Conservation (phyloP, 2,888 invertebrate species). For the Adineta ricciae region DNA sequence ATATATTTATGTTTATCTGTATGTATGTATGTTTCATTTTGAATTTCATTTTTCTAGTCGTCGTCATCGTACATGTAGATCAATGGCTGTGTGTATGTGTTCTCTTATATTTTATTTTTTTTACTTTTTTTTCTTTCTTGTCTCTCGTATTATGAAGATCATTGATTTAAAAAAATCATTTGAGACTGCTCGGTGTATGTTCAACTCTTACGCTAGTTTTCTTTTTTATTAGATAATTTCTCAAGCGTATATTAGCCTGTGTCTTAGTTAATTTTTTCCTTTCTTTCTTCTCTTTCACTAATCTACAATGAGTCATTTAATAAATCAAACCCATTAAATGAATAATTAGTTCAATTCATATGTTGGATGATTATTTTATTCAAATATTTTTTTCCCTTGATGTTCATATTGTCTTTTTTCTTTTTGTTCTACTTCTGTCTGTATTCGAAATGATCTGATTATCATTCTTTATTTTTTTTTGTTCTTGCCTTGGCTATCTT, state of each 20-base stretch:
- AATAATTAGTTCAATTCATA: not conserved
- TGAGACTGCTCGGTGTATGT: not conserved
- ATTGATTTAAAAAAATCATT: not conserved
- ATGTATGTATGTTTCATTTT: not conserved
- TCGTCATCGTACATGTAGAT: conserved; percentile 1
- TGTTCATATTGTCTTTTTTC: not conserved
- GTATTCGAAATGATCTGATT: conserved; percentile 11
- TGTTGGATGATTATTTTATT: not conserved
- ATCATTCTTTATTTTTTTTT: not conserved
- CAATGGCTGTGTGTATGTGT: not conserved
- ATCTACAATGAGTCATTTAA: not conserved
- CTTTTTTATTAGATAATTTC: not conserved
- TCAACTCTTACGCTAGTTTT: not conserved
- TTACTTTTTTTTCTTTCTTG: not conserved
- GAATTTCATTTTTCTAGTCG: not conserved
- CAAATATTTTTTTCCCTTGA: not conserved
- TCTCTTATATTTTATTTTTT: not conserved
- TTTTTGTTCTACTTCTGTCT: not conserved
- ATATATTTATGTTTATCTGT: not conserved
- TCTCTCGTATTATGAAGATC: not conserved
- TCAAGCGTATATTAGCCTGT: not conserved
- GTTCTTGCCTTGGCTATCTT: not conserved
- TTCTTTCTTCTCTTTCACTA: not conserved
- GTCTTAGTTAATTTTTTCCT: not conserved
- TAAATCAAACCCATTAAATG: not conserved